Conservation (phyloP, 2,113 vertebrate species). For the Dicerorhinus sumatrensis region DNA sequence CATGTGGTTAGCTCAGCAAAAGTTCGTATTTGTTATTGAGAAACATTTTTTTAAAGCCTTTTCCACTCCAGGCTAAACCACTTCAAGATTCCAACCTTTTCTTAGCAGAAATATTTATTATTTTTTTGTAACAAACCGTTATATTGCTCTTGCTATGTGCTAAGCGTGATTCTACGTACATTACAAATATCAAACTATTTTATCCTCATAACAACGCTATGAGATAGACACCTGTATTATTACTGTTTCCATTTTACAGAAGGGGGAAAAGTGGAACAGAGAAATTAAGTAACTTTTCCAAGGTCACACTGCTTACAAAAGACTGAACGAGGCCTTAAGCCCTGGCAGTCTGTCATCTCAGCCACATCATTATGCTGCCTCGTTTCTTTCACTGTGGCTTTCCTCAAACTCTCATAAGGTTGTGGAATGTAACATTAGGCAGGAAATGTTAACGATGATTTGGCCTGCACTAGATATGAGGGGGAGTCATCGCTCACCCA, state of each 20-base stretch:
- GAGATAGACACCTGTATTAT: not conserved
- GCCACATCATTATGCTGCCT: not conserved
- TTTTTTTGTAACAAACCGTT: not conserved
- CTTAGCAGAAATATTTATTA: not conserved
- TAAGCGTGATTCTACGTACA: not conserved
- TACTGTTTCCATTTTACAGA: not conserved
- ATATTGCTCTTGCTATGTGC: not conserved
- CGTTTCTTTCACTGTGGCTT: not conserved
- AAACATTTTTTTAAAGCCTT: not conserved
- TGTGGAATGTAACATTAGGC: not conserved
- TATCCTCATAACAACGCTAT: not conserved
- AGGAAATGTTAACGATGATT: not conserved
- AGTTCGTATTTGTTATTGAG: conserved; percentile 11
- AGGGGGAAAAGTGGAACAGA: not conserved
- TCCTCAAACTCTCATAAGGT: not conserved
- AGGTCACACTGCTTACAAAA: not conserved
- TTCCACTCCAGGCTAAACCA: not conserved
- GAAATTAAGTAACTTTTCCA: not conserved
- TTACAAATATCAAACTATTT: not conserved
- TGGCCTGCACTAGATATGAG: no score
- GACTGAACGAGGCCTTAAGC: not conserved
- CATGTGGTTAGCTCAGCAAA: not conserved
- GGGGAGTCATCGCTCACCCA: not conserved
- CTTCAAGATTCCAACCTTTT: not conserved
- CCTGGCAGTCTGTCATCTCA: not conserved